Conservation (phyloP, 2,797 vertebrate species). For the Poecilia velifera region DNA sequence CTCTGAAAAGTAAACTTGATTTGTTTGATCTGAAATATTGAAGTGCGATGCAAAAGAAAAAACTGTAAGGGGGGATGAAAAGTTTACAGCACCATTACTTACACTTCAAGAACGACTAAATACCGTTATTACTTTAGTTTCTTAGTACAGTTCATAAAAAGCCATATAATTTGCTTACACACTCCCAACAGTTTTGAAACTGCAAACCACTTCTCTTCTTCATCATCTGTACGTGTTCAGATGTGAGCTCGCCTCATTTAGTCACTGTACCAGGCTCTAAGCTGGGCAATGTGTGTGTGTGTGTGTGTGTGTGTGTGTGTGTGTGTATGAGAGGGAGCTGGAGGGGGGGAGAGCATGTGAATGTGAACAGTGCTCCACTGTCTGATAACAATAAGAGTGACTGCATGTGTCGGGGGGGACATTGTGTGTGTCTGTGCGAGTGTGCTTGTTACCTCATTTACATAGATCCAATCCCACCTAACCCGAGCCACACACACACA, state of each 20-base stretch:
- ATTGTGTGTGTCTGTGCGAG: conserved; percentile 48
- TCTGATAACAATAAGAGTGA: conserved; percentile 72
- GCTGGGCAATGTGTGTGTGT: conserved; percentile 30
- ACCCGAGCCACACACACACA: conserved; percentile 40
- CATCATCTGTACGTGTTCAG: conserved; percentile 32
- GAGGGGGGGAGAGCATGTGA: conserved; percentile 35
- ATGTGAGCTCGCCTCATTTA: conserved; percentile 52
- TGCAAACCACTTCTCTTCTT: conserved; percentile 17
- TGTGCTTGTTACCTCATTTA: conserved; percentile 60
- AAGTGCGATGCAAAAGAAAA: not conserved
- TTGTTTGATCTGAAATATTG: not conserved
- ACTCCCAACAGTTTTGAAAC: conserved; percentile 16
- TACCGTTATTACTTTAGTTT: conserved; percentile 25
- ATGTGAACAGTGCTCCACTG: conserved; percentile 72
- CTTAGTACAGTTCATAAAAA: conserved; percentile 29
- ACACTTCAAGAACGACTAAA: conserved; percentile 44
- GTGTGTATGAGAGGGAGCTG: not conserved
- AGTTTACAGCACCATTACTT: conserved; percentile 33
- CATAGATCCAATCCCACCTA: conserved; percentile 77
- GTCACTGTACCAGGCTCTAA: conserved; percentile 63
- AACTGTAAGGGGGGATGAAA: not conserved
- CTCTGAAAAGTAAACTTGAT: not conserved
- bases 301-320: not conserved
- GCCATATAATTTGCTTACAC: conserved; percentile 39
- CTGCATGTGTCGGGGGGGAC: conserved; percentile 57